Evolutionary conservation across 1,140 invertebrate genomes (phyloP).

Genomic region (Brachionus manjavacas): DNA sequence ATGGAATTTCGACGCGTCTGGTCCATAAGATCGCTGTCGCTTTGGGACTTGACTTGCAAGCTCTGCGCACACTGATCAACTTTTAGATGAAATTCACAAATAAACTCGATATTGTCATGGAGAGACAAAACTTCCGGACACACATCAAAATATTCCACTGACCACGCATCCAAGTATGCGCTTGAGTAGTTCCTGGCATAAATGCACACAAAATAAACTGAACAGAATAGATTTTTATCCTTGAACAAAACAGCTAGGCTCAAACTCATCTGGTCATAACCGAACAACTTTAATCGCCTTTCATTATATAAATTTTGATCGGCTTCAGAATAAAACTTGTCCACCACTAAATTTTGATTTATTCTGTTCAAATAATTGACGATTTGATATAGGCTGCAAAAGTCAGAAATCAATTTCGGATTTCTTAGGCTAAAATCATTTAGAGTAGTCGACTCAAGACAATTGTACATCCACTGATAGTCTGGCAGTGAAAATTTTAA

Average conservation of each 20-base stretch:
- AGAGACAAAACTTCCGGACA: not conserved
- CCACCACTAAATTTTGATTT: not conserved
- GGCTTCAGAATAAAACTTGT: not conserved
- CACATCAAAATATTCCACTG: not conserved
- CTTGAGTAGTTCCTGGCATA: not conserved
- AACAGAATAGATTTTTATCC: not conserved
- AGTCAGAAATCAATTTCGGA: not conserved
- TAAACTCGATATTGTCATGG: not conserved
- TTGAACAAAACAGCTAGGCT: not conserved
- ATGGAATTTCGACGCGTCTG: not conserved
- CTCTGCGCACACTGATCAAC: not conserved
- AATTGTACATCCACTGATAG: not conserved
- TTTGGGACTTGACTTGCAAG: not conserved
- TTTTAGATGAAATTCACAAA: not conserved
- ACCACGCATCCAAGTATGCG: not conserved
- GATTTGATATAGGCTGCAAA: not conserved
- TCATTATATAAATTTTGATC: not conserved
- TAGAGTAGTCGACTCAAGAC: not conserved
- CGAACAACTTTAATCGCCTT: not conserved
- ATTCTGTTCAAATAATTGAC: not conserved
- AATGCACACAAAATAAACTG: slow-evolving; percentile 18
- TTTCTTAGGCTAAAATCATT: not conserved
- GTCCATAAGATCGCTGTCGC: not conserved
- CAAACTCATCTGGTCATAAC: not conserved
- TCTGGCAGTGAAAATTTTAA: not conserved